phyloP scores from a whole-genome alignment of 2,888 invertebrate species.

The Tenthredo scrophulariae region DNA sequence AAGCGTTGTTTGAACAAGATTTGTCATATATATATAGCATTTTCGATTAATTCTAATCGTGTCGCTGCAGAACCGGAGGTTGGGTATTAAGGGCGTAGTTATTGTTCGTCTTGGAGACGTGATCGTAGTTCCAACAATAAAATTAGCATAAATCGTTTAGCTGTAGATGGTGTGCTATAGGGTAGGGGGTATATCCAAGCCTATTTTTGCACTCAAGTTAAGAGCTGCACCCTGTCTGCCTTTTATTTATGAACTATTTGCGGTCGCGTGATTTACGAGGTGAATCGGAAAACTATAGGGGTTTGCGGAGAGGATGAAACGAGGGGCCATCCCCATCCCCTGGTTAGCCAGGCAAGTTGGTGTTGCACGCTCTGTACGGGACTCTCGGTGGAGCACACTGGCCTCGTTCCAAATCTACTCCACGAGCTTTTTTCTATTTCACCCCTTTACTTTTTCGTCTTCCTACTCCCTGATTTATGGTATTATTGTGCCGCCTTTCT shows the following conservation, averaged over 20 bases:
- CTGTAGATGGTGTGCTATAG: background rate
- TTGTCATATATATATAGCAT: background rate
- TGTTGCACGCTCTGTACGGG: constrained; percentile 36
- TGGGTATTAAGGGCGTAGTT: constrained; percentile 9
- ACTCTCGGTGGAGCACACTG: constrained; percentile 59
- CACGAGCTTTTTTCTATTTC: constrained; percentile 73
- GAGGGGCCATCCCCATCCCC: background rate
- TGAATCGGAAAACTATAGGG: constrained; percentile 66
- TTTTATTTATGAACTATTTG: constrained; percentile 71
- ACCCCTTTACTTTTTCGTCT: constrained; percentile 69
- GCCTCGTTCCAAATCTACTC: constrained; percentile 73
- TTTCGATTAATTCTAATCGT: constrained; percentile 32
- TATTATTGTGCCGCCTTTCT: constrained; percentile 16
- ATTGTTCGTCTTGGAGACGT: constrained; percentile 28
- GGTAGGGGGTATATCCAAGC: background rate
- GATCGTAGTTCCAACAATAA: constrained; percentile 44
- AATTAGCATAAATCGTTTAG: constrained; percentile 41
- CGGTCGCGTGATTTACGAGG: constrained; percentile 68
- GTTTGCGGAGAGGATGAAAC: background rate
- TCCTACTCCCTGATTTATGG: constrained; percentile 33
- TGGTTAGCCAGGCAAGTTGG: constrained; percentile 6
- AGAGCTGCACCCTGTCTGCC: constrained; percentile 32
- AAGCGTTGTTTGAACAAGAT: background rate
- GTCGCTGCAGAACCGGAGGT: background rate
- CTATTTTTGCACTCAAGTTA: constrained; percentile 40